Conservation (phyloP, 2,888 invertebrate species). For the Diarsia dahlii region DNA sequence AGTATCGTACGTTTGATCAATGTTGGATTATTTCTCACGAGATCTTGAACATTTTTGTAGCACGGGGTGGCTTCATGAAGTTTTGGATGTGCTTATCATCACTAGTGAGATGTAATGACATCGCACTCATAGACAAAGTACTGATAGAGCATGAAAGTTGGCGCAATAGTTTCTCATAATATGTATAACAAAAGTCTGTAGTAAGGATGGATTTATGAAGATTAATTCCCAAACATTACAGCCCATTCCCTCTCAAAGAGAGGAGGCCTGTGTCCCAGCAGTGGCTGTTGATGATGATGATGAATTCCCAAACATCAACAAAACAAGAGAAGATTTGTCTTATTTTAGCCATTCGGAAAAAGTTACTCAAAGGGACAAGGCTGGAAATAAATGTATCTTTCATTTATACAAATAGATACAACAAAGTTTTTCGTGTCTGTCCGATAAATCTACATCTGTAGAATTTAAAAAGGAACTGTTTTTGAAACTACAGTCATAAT, state of each 20-base stretch:
- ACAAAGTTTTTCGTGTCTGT: background rate
- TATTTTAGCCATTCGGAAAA: background rate
- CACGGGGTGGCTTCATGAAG: constrained; percentile 8
- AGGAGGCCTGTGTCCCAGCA: too few species aligned
- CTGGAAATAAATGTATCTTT: background rate
- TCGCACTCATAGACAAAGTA: background rate
- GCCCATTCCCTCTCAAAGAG: too few species aligned
- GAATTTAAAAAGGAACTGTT: background rate
- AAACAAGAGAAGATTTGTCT: background rate
- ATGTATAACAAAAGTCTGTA: background rate
- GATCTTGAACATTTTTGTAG: constrained; percentile 8
- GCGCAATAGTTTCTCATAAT: background rate
- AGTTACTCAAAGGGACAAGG: background rate
- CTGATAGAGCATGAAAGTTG: background rate
- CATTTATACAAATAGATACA: background rate
- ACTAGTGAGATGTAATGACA: too few species aligned
- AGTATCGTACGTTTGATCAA: constrained; percentile 50
- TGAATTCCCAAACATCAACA: too few species aligned
- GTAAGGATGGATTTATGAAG: too few species aligned
- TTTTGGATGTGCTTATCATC: background rate
- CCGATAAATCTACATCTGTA: background rate
- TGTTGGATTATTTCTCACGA: constrained; percentile 51
- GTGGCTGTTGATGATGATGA: too few species aligned
- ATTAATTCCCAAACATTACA: too few species aligned
- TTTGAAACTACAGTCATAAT: background rate